Evolutionary conservation across 2,797 vertebrate genomes (phyloP).

Genomic region (Etheostoma nigrum): DNA sequence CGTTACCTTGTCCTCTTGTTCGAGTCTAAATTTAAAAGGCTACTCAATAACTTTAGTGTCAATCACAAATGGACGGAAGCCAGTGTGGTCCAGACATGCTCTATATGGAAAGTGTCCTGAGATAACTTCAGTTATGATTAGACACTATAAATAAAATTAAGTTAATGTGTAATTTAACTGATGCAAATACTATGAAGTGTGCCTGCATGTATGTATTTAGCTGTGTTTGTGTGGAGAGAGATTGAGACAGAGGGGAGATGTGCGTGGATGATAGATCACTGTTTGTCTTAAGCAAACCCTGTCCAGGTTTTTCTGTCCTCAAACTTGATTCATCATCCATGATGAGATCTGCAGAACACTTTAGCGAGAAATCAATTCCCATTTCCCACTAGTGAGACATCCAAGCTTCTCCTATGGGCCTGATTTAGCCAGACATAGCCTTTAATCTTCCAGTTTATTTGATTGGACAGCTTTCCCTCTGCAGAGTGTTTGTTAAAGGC

Average conservation of each 20-base stretch:
- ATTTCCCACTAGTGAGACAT: slow-evolving; percentile 75
- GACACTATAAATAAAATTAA: too few relatives aligned
- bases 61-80: neutral
- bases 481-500: slow-evolving; percentile 83
- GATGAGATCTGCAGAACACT: slow-evolving; percentile 75
- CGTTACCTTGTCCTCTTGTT: neutral
- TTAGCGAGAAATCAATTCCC: slow-evolving; percentile 84
- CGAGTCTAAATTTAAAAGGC: neutral
- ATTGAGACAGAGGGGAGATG: slow-evolving; percentile 30
- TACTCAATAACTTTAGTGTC: neutral
- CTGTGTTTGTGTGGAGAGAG: slow-evolving; percentile 37
- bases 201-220: slow-evolving; percentile 11
- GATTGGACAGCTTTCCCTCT: slow-evolving; percentile 77
- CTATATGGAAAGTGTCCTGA: too few relatives aligned
- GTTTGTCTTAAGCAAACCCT: slow-evolving; percentile 75
- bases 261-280: slow-evolving; percentile 51
- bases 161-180: neutral
- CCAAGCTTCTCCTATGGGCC: slow-evolving; percentile 70
- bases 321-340: slow-evolving; percentile 76
- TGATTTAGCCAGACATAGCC: slow-evolving; percentile 81
- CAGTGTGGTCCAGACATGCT: too few relatives aligned
- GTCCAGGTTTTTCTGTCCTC: slow-evolving; percentile 72
- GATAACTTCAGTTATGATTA: too few relatives aligned
- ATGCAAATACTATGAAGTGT: slow-evolving; percentile 30
- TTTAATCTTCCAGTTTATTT: slow-evolving; percentile 84